Conservation (phyloP, 2,888 invertebrate genomes). For the Pandemis heparana region DNA sequence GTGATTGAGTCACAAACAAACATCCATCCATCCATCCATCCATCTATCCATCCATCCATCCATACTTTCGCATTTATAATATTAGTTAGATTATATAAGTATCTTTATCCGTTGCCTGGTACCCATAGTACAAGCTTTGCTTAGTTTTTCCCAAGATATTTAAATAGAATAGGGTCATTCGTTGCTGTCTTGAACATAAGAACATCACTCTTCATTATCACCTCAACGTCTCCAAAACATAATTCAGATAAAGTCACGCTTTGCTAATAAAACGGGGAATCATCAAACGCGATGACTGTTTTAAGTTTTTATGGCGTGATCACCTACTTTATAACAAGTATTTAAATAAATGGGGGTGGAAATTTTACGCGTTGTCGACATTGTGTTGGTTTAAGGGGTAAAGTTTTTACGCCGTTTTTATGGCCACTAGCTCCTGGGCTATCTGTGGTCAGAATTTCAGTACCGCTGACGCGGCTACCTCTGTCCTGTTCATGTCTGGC, state of each 20-base stretch:
- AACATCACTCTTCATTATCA: not conserved
- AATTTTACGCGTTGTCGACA: conserved; percentile 18
- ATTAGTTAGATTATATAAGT: too few species aligned
- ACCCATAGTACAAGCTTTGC: too few species aligned
- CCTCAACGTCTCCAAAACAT: not conserved
- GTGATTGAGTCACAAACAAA: too few species aligned
- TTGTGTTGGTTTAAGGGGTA: conserved; percentile 11
- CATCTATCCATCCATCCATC: too few species aligned
- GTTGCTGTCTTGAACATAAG: not conserved
- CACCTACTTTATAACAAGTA: conserved; percentile 18
- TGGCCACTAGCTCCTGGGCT: conserved; percentile 5
- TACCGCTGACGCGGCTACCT: not conserved
- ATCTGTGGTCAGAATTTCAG: not conserved
- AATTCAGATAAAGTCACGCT: conserved; percentile 13
- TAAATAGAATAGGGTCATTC: too few species aligned
- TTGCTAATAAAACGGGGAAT: not conserved
- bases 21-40: too few species aligned
- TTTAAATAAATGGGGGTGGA: conserved; percentile 24
- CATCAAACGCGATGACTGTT: conserved; percentile 10
- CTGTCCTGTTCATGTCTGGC: too few species aligned
- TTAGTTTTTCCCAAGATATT: too few species aligned
- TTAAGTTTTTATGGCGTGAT: conserved; percentile 30
- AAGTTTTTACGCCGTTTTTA: conserved; percentile 31
- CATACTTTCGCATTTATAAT: too few species aligned
- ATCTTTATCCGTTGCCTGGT: too few species aligned